Base-by-base conservation (phyloP, 2,888 invertebrate species). In the Cotesia congregata region DNA sequence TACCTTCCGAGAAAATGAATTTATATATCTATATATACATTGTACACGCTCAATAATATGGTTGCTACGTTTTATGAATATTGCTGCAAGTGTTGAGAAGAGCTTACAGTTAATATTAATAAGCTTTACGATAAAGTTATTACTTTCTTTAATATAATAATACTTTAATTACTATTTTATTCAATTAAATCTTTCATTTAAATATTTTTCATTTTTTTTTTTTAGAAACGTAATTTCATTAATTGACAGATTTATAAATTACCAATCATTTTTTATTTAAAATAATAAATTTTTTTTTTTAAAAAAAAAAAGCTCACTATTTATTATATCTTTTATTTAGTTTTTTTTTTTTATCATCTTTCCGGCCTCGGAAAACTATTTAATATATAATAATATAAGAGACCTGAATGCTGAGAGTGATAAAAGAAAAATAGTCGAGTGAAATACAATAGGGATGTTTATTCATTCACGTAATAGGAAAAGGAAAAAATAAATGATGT, bases 1-100 rank as follows among this genome's bases (percentile, higher is more conserved):
- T 61, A 39, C 71, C n/a, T 61, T 62, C 39, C 15, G n/a, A n/a
- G 20, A 64, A 65, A 15, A 72, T 30, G 41, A 15, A 72, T 30
- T 5, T 65, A 65, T 72, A 65, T 41, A 61, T 41, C 12, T 61
- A 50, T 17, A 50, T 17, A 20, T 59, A n/a, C n/a, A 50, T 71
- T 15, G 59, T 15, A 39, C 15, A 71, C 9, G 6, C 15, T 59
- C 61, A 50, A 50, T 50, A 50, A 50, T 12, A 50, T 12, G 50
- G 50, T 50, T 50, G 3, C 9, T 50, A 50, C 50, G 50, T 50
- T 50, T 50, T 50, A 50, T 50, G 50, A 50, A 50, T 50, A 50
- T 50, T 50, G 50, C 50, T 50, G 12, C 50, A 50, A 50, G 50
- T 50, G 50, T 12, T 50, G 50, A 50, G 50, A 50, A 50, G 50